Conservation (phyloP, 2,113 vertebrate genomes). For the Triplophysa dalaica region DNA sequence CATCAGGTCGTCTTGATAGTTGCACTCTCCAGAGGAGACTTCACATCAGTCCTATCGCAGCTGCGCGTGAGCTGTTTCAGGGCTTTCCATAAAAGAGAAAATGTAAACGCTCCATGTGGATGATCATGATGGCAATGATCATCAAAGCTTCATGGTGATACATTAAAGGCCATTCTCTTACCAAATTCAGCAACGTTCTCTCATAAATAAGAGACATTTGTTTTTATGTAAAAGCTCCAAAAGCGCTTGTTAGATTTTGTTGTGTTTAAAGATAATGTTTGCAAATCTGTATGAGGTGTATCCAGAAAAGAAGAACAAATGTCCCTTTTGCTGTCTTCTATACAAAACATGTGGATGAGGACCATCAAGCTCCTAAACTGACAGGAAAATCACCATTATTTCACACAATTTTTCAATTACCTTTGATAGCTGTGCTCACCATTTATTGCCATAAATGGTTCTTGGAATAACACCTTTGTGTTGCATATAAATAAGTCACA, state of each 20-base stretch:
- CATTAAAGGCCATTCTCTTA: not conserved
- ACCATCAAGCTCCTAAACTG: too few relatives aligned
- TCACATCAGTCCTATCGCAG: not conserved
- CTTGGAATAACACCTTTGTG: too few relatives aligned
- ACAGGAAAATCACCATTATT: too few relatives aligned
- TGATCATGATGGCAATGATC: constrained; percentile 6
- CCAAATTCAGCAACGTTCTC: not conserved
- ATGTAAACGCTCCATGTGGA: not conserved
- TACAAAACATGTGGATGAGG: too few relatives aligned
- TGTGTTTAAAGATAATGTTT: not conserved
- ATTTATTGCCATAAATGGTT: too few relatives aligned
- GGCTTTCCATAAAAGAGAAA: constrained; percentile 10
- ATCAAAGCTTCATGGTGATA: not conserved
- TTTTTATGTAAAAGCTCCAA: not conserved
- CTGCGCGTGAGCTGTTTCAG: not conserved
- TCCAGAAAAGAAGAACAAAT: too few relatives aligned
- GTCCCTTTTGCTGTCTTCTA: too few relatives aligned
- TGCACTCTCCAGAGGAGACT: not conserved
- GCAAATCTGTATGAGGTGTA: too few relatives aligned
- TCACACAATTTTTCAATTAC: too few relatives aligned
- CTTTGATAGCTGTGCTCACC: too few relatives aligned
- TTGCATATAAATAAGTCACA: too few relatives aligned
- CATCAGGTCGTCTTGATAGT: not conserved
- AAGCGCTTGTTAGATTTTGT: not conserved
- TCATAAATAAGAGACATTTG: not conserved